Evolutionary conservation across 1,140 invertebrate species (phyloP), one percentile per base, ranked within the genome.

Genomic region (Scaptomyza montana): DNA sequence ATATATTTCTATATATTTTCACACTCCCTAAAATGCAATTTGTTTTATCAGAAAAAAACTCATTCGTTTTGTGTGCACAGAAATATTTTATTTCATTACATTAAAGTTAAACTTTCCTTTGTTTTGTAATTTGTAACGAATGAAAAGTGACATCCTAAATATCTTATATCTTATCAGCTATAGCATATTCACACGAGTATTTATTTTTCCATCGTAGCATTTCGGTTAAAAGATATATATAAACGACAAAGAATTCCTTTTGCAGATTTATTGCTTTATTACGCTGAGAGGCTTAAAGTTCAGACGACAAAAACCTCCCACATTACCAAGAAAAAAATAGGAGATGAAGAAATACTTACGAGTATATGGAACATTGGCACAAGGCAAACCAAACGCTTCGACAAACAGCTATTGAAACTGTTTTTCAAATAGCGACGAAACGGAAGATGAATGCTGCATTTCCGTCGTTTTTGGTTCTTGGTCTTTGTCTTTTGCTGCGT

Each of bases 231-330:
- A 33, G 30, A 33, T 33, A 33, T 33, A 28, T 25, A 49, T n/a
- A 12, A 9, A 12, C 21, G 4, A 21, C 39, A 41, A 12, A 78
- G 59, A 54, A 70, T 54, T 66, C 55, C 78, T 54, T 28, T 30
- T 21, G 8, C 45, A 78, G 66, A 82, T 84, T 84, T 82, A 84
- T 84, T 82, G 72, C 71, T 75, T 78, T 82, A 82, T 84, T 78
- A 65, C 72, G 55, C 74, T 68, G 72, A 57, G 36, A 84, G 49
- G 60, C 25, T 57, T 57, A 19, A 57, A 57, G 55, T 10, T 46
- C n/a, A 16, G n/a, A 6, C 25, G 41, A 46, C 25, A 41, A 45
- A 25, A 28, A 30, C 39, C 39, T 3, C 12, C 39, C 4, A n/a
- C 39, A 1, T n/a, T 43, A 12, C 12, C 39, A 51, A 28, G 39